phyloP scores from a whole-genome alignment of 2,797 vertebrate genomes.

The Pagetopsis macropterus region DNA sequence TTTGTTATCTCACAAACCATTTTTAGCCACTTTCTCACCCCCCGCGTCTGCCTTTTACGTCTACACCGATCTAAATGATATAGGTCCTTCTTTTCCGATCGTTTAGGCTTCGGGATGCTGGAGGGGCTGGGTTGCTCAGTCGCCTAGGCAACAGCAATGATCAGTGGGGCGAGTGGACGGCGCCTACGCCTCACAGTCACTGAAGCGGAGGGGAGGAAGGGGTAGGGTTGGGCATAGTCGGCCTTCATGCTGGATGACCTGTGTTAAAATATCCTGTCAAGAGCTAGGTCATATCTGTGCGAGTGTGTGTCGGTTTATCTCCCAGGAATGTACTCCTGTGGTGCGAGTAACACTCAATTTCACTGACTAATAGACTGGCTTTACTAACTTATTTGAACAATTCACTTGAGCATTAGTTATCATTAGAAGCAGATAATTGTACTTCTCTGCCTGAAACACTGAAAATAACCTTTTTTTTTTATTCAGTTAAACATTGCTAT shows the following conservation, averaged over 20 bases:
- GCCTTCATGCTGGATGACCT: conserved; percentile 63
- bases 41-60: not conserved
- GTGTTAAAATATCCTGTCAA: conserved; percentile 60
- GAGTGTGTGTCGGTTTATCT: conserved; percentile 15
- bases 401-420: not conserved
- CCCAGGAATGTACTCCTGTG: conserved; percentile 19
- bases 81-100: conserved; percentile 52
- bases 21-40: conserved; percentile 3
- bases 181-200: conserved; percentile 58
- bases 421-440: not conserved
- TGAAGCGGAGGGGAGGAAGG: conserved; percentile 63
- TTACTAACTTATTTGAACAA: not conserved
- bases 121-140: conserved; percentile 71
- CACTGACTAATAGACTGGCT: not conserved
- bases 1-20: not conserved
- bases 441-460: not conserved
- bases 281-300: conserved; percentile 43
- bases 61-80: conserved; percentile 34
- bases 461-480: not conserved
- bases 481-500: not conserved
- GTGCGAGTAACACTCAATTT: not conserved
- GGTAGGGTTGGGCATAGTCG: conserved; percentile 50
- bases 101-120: conserved; percentile 50
- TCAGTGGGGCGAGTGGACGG: conserved; percentile 73
- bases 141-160: conserved; percentile 72